Evolutionary conservation across 1,140 invertebrate species (phyloP), one percentile per base, ranked within the genome.

Genomic region (Euborellia annulipes): DNA sequence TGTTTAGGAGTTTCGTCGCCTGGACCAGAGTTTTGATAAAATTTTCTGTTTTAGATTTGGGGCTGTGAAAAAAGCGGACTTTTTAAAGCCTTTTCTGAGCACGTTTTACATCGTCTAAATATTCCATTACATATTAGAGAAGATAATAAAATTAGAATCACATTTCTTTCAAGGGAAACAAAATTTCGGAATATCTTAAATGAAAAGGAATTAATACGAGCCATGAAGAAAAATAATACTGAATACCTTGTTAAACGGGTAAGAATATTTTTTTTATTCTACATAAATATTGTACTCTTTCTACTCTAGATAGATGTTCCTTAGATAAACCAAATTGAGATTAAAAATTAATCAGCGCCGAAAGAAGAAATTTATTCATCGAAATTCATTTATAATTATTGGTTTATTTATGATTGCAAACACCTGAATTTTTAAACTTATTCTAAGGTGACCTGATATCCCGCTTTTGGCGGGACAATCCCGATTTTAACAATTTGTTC

Each of bases 21-120:
- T n/a, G n/a, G n/a, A n/a, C n/a, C n/a, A n/a, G n/a, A n/a, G n/a
- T n/a, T n/a, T n/a, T n/a, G n/a, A n/a, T n/a, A n/a, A n/a, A n/a
- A n/a, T n/a, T n/a, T n/a, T 46, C 47, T 56, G 46, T 67, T 75
- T 48, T 55, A 92, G 87, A 84, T 95, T 50, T 84, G 85, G 63
- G 91, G 91, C 40, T 98, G 93, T 68, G 73, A 86, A 61, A 79
- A 80, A 38, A 96, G 89, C 63, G 89, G 90, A 27, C 61, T 98
- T 13, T 94, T 98, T 58, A 78, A 86, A 57, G 87, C 92, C 4
- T 98, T 98, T 64, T 82, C 85, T 2, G 78, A 88, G 55, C 87
- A 94, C 56, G 64, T 97, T 23, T 63, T 94, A n/a, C 82, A 95
- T 61, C 72, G 91, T 49, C 65, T 98, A 16, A 69, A 76, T 47